A percentile compares a stretch with the other conserved stretches of the same genome.
These are phyloP conservation scores for Drosophila greeni DNA, from an alignment of 2,888 invertebrate genomes.

Conservation along the genomic window DNA sequence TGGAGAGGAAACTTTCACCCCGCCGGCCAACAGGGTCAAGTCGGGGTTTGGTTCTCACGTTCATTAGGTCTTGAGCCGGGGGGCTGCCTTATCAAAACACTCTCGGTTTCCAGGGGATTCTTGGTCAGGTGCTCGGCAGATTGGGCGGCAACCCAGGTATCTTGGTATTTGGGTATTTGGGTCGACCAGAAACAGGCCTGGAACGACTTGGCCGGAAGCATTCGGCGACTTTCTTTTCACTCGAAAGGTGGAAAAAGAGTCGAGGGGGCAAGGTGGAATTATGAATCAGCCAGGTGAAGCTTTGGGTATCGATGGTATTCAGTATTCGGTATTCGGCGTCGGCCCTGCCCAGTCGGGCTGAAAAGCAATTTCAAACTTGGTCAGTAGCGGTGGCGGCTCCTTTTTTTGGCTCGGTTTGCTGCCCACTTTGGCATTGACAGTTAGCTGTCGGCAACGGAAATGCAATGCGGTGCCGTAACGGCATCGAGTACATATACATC, in stretches of 20 bases:
- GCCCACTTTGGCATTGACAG: conserved; percentile 71
- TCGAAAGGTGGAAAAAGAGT: conserved; percentile 31
- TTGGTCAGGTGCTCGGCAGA: conserved; percentile 26
- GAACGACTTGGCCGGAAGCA: conserved; percentile 64
- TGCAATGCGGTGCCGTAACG: conserved; percentile 71
- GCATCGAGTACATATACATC: conserved; percentile 47
- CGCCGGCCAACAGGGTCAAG: conserved; percentile 48
- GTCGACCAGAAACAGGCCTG: conserved; percentile 56
- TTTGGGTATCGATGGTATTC: conserved; percentile 32
- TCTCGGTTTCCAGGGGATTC: conserved; percentile 57
- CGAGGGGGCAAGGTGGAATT: conserved; percentile 39
- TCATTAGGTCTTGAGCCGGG: conserved; percentile 53
- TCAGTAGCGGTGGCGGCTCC: conserved; percentile 39
- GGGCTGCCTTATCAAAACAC: conserved; percentile 58
- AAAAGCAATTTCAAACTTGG: conserved; percentile 64
- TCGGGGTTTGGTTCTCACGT: conserved; percentile 64
- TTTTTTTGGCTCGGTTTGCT: conserved; percentile 44
- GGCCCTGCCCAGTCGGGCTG: conserved; percentile 49
- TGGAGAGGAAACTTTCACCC: conserved; percentile 61
- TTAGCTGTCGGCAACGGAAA: conserved; percentile 69
- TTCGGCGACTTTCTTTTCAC: conserved; percentile 65
- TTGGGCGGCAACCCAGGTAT: conserved; percentile 48
- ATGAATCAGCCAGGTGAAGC: conserved; percentile 55
- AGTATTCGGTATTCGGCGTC: conserved; percentile 28
- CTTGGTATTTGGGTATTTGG: conserved; percentile 59